Percentiles rank a stretch among this genome's conserved stretches.
These are phyloP conservation scores for Aphodius granarius DNA, from an alignment of 2,888 invertebrate genomes.

Conservation along the genomic window DNA sequence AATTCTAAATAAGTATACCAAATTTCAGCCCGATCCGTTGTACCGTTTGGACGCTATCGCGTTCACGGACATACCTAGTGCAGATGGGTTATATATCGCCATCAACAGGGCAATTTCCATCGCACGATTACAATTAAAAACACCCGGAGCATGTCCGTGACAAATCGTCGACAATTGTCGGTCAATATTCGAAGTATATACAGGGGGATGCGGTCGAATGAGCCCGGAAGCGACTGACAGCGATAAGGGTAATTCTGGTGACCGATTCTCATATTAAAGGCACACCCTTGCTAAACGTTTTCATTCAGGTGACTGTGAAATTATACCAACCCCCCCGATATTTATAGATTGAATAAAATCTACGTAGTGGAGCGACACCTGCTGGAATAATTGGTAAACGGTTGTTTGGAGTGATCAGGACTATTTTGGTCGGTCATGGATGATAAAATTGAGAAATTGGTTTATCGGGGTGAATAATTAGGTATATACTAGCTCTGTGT, in stretches of 20 bases:
- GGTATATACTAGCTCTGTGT: too few relatives aligned
- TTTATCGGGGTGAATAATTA: too few relatives aligned
- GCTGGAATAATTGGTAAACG: background rate
- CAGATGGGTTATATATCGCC: background rate
- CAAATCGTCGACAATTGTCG: background rate
- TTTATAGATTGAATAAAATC: background rate
- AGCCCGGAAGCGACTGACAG: background rate
- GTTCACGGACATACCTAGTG: too few relatives aligned
- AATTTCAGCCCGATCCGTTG: too few relatives aligned
- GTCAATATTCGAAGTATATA: background rate
- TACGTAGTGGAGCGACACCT: background rate
- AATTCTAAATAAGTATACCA: too few relatives aligned
- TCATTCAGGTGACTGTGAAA: background rate
- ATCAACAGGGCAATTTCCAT: background rate
- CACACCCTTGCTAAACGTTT: background rate
- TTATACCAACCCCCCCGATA: background rate
- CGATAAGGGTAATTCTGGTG: background rate
- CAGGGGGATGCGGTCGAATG: background rate
- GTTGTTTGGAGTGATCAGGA: background rate
- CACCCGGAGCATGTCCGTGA: background rate
- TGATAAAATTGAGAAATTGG: background rate
- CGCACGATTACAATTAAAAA: background rate
- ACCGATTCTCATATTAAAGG: background rate
- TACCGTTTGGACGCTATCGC: too few relatives aligned
- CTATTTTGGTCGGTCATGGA: background rate